Percentiles rank a stretch among this genome's conserved stretches.
These are phyloP conservation scores for Tamandua tetradactyla DNA, from an alignment of 2,797 vertebrate species.

Conservation along the genomic window DNA sequence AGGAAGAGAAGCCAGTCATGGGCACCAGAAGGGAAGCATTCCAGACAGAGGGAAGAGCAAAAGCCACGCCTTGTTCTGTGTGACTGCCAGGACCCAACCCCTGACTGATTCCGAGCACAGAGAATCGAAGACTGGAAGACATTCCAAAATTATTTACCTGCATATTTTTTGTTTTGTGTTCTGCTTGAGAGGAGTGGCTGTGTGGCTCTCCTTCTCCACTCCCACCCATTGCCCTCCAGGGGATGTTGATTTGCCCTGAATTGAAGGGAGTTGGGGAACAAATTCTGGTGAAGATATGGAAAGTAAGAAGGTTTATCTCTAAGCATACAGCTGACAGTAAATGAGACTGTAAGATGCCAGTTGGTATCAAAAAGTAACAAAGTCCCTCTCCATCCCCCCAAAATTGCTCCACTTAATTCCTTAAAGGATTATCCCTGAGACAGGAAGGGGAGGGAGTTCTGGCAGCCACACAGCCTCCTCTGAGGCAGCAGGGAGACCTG, in stretches of 20 bases:
- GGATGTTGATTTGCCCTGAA: background rate
- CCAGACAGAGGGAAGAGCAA: background rate
- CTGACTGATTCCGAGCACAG: background rate
- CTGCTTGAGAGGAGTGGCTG: background rate
- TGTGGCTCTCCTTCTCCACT: background rate
- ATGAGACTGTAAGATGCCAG: slow-evolving; percentile 25
- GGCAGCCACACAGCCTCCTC: slow-evolving; percentile 1
- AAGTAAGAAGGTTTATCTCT: slow-evolving; percentile 66
- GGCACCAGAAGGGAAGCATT: background rate
- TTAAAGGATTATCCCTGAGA: slow-evolving; percentile 86
- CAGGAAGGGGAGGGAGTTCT: slow-evolving; percentile 68
- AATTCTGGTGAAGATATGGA: slow-evolving; percentile 60
- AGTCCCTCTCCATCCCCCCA: slow-evolving; percentile 16
- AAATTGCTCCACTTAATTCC: slow-evolving; percentile 86
- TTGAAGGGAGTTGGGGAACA: slow-evolving; percentile 32
- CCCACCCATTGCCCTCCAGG: background rate
- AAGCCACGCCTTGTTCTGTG: background rate
- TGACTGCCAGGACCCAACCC: background rate
- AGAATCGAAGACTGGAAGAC: background rate
- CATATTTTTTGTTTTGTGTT: background rate
- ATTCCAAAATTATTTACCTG: background rate
- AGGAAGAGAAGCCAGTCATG: background rate
- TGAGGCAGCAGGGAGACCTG: background rate
- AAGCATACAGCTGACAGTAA: slow-evolving; percentile 55
- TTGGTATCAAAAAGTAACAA: slow-evolving; percentile 63